Conservation (phyloP, 2,113 vertebrate species). For the Periophthalmus modestus region DNA sequence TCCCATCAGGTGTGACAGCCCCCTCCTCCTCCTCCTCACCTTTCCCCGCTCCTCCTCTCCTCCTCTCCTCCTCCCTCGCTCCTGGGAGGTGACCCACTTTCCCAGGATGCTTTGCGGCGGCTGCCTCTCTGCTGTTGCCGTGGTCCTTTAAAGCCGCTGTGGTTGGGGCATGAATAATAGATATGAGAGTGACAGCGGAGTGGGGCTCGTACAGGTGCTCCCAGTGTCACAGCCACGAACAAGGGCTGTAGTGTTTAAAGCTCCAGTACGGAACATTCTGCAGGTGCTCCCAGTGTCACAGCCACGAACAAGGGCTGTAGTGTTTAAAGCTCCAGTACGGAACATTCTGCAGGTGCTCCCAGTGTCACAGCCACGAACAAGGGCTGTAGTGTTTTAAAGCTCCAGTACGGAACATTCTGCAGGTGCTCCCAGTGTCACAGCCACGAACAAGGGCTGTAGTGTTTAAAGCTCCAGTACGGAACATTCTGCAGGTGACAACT, state of each 20-base stretch:
- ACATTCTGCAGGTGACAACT: too few relatives aligned
- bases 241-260: too few relatives aligned
- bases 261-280: too few relatives aligned
- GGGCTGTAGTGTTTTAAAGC: too few relatives aligned
- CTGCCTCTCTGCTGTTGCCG: slow-evolving; percentile 52
- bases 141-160: slow-evolving; percentile 65
- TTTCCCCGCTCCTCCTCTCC: slow-evolving; percentile 50
- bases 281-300: slow-evolving; percentile 24
- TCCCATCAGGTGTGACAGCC: slow-evolving; percentile 50
- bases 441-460: too few relatives aligned
- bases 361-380: not conserved
- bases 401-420: too few relatives aligned
- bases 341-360: not conserved
- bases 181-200: slow-evolving; percentile 60
- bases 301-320: too few relatives aligned
- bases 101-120: slow-evolving; percentile 73
- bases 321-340: too few relatives aligned
- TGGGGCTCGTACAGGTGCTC: slow-evolving; percentile 29
- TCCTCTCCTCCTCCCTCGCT: slow-evolving; percentile 50
- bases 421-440: slow-evolving; percentile 23
- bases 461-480: too few relatives aligned
- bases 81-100: slow-evolving; percentile 81
- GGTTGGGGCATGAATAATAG: slow-evolving; percentile 77
- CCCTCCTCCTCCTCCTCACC: slow-evolving; percentile 47
- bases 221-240: not conserved